phyloP scores from a whole-genome alignment of 2,888 invertebrate genomes.

The Phlogophora meticulosa region DNA sequence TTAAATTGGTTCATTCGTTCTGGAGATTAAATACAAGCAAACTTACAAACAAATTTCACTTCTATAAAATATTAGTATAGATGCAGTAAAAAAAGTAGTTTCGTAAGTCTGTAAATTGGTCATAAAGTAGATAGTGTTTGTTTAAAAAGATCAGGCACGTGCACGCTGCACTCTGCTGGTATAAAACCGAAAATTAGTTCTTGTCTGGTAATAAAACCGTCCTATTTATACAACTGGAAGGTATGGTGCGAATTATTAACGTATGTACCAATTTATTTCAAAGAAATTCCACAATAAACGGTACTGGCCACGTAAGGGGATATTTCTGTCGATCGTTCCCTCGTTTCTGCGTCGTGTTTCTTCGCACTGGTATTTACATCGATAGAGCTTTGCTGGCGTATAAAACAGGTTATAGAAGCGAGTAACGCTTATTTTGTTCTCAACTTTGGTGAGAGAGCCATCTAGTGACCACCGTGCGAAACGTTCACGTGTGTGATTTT shows the following conservation, averaged over 20 bases:
- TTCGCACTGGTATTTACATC: constrained; percentile 86
- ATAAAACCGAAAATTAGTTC: constrained; percentile 11
- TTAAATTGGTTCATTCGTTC: too few species aligned
- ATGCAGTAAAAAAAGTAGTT: not conserved
- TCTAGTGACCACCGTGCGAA: constrained; percentile 85
- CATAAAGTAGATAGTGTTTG: constrained; percentile 19
- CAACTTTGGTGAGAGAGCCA: constrained; percentile 90
- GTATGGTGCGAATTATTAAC: constrained; percentile 37
- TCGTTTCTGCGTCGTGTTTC: constrained; percentile 86
- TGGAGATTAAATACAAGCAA: too few species aligned
- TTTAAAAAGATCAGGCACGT: constrained; percentile 30
- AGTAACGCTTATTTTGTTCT: constrained; percentile 88
- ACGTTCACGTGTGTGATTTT: constrained; percentile 77
- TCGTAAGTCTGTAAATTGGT: constrained; percentile 17
- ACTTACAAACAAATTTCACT: too few species aligned
- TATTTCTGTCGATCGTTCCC: constrained; percentile 86
- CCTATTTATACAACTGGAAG: constrained; percentile 30
- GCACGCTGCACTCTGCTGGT: constrained; percentile 25
- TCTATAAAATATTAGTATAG: too few species aligned
- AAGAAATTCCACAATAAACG: constrained; percentile 74
- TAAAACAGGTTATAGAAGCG: constrained; percentile 90
- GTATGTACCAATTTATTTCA: constrained; percentile 59
- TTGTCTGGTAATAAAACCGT: constrained; percentile 24
- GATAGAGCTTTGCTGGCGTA: constrained; percentile 83
- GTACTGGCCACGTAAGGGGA: constrained; percentile 81